phyloP scores from a whole-genome alignment of 2,888 invertebrate species.

The Ischnura elegans region DNA sequence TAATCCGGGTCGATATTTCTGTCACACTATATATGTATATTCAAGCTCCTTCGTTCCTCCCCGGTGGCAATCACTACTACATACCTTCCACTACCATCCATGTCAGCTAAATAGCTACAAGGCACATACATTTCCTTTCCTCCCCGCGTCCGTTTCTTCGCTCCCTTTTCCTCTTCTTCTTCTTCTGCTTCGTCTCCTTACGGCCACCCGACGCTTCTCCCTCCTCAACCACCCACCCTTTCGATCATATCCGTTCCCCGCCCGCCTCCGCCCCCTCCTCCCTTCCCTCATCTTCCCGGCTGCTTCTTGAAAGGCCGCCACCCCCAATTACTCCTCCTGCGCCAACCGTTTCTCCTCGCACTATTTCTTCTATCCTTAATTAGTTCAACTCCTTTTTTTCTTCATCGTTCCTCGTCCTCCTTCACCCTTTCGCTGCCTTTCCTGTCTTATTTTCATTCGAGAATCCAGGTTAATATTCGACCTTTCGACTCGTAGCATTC shows the following conservation, averaged over 20 bases:
- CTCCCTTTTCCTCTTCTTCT: neutral
- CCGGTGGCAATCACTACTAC: conserved; percentile 47
- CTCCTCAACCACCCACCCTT: neutral
- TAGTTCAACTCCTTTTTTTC: neutral
- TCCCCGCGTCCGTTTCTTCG: neutral
- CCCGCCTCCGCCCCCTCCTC: neutral
- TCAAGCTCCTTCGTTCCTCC: conserved; percentile 39
- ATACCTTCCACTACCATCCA: conserved; percentile 6
- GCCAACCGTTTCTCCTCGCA: neutral
- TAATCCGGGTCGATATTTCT: conserved; percentile 67
- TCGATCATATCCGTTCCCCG: neutral
- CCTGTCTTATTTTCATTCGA: neutral
- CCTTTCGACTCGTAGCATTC: neutral
- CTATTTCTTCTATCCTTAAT: neutral
- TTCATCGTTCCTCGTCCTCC: neutral
- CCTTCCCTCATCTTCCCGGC: neutral
- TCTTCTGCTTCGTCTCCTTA: neutral
- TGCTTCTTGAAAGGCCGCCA: neutral
- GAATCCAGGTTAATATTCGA: neutral
- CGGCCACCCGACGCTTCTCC: neutral
- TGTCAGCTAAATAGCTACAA: conserved; percentile 32
- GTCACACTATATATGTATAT: conserved; percentile 62
- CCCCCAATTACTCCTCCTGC: neutral
- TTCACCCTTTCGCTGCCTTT: neutral
- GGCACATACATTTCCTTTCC: conserved; percentile 19